phyloP scores from a whole-genome alignment of 2,888 invertebrate genomes.

The Lycaena phlaeas region DNA sequence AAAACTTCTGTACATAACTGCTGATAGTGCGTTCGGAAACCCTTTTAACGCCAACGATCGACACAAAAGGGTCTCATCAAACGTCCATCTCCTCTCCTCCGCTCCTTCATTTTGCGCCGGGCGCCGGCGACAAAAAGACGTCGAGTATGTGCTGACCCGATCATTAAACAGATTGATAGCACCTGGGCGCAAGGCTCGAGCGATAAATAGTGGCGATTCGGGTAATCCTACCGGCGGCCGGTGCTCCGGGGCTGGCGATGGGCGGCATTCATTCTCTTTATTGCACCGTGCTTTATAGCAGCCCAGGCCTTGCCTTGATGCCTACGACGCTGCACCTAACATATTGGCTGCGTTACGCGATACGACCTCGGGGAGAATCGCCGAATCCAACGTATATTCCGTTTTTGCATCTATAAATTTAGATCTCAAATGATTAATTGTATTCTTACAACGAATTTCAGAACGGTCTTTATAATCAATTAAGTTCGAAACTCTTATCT shows the following conservation, averaged over 20 bases:
- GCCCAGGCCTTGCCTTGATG: constrained; percentile 56
- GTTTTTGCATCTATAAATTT: constrained; percentile 18
- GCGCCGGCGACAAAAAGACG: constrained; percentile 54
- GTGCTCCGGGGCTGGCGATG: constrained; percentile 61
- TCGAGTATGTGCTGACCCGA: constrained; percentile 71
- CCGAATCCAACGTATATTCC: constrained; percentile 16
- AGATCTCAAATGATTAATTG: constrained; percentile 21
- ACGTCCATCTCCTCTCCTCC: constrained; percentile 60
- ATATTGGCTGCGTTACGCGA: constrained; percentile 39
- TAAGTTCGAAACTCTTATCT: constrained; percentile 58
- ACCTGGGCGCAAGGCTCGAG: constrained; percentile 69
- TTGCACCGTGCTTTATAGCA: constrained; percentile 70
- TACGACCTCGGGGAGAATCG: constrained; percentile 25
- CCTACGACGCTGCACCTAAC: constrained; percentile 55
- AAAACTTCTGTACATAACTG: constrained; percentile 27
- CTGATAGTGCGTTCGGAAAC: constrained; percentile 49
- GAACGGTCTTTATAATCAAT: constrained; percentile 53
- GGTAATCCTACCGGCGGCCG: constrained; percentile 66
- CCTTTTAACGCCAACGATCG: constrained; percentile 59
- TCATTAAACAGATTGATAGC: constrained; percentile 74
- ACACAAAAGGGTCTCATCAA: constrained; percentile 71
- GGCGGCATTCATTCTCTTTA: constrained; percentile 73
- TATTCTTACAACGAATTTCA: neutral
- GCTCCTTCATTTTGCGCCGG: constrained; percentile 54
- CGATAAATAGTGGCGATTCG: constrained; percentile 73